Base-by-base conservation (phyloP, 2,797 vertebrate species). In the Acanthurus tractus region DNA sequence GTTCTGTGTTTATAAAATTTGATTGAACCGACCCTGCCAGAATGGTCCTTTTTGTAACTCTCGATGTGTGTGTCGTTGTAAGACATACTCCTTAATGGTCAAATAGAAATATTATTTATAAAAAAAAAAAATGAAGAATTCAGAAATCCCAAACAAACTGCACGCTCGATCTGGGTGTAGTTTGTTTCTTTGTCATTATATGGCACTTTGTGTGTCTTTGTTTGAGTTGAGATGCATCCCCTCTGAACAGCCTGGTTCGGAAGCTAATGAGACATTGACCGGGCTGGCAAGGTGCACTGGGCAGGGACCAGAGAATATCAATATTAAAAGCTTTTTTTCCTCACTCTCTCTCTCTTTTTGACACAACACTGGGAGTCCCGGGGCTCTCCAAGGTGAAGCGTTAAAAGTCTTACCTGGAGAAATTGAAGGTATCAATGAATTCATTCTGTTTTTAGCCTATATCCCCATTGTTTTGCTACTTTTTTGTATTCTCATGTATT, bases 401-500 rank as follows among this genome's bases (percentile, higher is more conserved):
- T 85, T 81, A 79, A 88, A 66, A 2, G 36, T 82, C 90, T 93
- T 82, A 86, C 88, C 85, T 70, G 82, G 89, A 94, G 90, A 93
- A 90, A 88, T 89, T 93, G 92, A 94, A 94, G 91, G 92, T 94
- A 92, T 95, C 89, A 86, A 86, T 92, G 88, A 93, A 92, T 91
- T 93, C 72, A 93, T 95, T 90, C 84, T 90, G 91, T 92, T 91
- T 87, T 93, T 89, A 89, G 88, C 92, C 90, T 93, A 91, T 94
- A 93, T 92, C 93, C 92, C 90, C 88, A 90, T 96, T 95, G 92
- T 95, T 96, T 95, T 94, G 93, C 94, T 95, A 94, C 93, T 95
- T 95, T 95, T 96, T 96, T 96, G 93, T 95, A 96, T 95, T 95
- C 91, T 95, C 94, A 93, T 96, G 94, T 96, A 95, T 95, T 96